Evolutionary conservation across 2,888 invertebrate species (phyloP), one percentile per base, ranked within the genome.

Genomic region (Nemapogon koenigi): DNA sequence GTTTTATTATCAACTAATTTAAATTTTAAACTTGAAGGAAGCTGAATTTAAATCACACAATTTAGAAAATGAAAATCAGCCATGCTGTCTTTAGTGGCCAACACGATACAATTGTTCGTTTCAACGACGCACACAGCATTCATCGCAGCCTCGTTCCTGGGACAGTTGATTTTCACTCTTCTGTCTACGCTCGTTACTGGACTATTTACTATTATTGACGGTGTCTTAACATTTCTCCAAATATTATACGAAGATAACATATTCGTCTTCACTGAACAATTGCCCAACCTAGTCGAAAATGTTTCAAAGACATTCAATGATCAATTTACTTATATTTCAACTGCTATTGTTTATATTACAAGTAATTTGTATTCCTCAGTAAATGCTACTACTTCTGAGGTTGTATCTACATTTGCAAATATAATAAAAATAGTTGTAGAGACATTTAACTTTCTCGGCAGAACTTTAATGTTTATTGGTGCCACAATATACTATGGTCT

Each of bases 231-330:
- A 18, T 75, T 76, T 50, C 55, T 73, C 40, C 57, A 64, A 54
- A 70, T 78, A 42, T 56, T 76, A 6, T 76, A 76, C 43, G 76
- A 78, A 59, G 78, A 78, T 44, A 78, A 78, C 51, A 41, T 60
- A 35, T 46, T 51, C 14, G 52, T 68, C 47, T 62, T 78, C 44
- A 62, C 65, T 16, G 75, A 76, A 53, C 69, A 72, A 33, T 49
- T 78, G 46, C 76, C 78, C 3, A 55, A 52, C 36, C 53, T 60
- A 14, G 43, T 52, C 2, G 50, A 53, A 37, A 51, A 57, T 31
- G 19, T 13, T 13, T 4, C 17, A 4, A 18, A 16, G 6, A 18
- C 15, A 16, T 2, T 70, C 17, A 50, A 56, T 38, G 54, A 56
- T 48, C 50, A 46, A 41, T 14, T 63, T n/a, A 37, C 46, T 22